Evolutionary conservation across 1,140 invertebrate genomes (phyloP), one percentile per base, ranked within the genome.

Genomic region (Trissolcus basalis): DNA sequence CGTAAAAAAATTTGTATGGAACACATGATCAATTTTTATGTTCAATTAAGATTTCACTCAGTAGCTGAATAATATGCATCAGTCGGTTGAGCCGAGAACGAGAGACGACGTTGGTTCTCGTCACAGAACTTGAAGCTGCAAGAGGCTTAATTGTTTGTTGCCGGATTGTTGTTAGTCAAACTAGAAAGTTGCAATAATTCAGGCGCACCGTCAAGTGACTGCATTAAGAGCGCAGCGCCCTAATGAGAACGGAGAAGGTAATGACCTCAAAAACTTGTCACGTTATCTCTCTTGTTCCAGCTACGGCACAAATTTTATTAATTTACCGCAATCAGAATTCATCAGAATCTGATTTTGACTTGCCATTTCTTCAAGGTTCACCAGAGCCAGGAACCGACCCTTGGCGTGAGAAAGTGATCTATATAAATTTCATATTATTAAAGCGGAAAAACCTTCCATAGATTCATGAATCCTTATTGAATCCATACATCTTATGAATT

Each of bases 151-250:
- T 84, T 86, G 83, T 87, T 86, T 86, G 83, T 79, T 75, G 71
- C 75, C 76, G 80, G 82, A 86, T 84, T 84, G 81, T 86, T 86
- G 81, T 81, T 80, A 81, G 83, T 83, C 84, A 80, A 83, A 87
- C 83, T 85, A 81, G 77, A 86, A 87, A 86, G 83, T 87, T 85
- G 82, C 78, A 79, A 85, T 86, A 86, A 86, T 81, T 82, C 77
- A 68, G 53, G 58, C 65, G 60, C 50, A 58, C 64, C 51, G 51
- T 43, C 59, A 63, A 55, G 56, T 74, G 64, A 59, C 69, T 79
- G 50, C 67, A 77, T 78, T 74, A 68, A 77, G 55, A 50, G 56
- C 27, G 48, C 47, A 32, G 39, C 55, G 32, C 43, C 36, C 69
- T 75, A 76, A 77, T 71, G 61, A 77, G 61, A 50, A 63, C 68